These are phyloP conservation scores for Wiebesia pumilae DNA, from an alignment of 1,140 invertebrate species.

Conservation along the genomic window DNA sequence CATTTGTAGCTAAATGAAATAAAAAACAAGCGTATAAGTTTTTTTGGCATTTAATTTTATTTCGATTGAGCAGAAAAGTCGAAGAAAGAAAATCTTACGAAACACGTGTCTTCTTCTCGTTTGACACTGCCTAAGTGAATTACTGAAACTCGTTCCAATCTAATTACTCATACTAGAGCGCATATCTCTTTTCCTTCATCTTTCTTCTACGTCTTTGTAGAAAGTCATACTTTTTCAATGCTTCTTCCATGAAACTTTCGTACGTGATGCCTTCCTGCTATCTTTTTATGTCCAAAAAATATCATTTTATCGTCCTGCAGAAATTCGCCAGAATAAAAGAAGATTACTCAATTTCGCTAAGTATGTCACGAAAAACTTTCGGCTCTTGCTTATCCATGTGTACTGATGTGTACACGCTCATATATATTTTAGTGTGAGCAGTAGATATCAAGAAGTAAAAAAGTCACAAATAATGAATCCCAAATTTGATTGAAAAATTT, in stretches of 20 bases:
- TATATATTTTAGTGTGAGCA: too few species aligned
- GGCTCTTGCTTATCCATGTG: background rate
- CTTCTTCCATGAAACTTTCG: too few species aligned
- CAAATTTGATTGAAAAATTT: too few species aligned
- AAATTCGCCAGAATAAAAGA: background rate
- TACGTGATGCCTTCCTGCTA: too few species aligned
- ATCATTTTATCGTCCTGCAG: background rate
- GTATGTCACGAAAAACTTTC: background rate
- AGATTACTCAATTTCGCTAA: background rate
- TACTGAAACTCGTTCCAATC: conserved; percentile 27
- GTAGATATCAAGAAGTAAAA: too few species aligned
- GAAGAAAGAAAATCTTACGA: background rate
- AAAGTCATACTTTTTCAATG: too few species aligned
- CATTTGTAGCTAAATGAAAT: background rate
- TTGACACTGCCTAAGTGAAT: conserved; percentile 36
- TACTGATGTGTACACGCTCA: background rate
- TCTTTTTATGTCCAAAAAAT: background rate
- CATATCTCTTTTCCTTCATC: too few species aligned
- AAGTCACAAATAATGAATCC: too few species aligned
- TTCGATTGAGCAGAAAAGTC: background rate
- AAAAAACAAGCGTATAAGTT: background rate
- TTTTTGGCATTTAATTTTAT: conserved; percentile 10
- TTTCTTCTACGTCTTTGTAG: too few species aligned
- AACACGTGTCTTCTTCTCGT: conserved; percentile 29
- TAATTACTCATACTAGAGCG: conserved; percentile 15